Evolutionary conservation across 2,888 invertebrate genomes (phyloP).

Genomic region (Timandra comae): DNA sequence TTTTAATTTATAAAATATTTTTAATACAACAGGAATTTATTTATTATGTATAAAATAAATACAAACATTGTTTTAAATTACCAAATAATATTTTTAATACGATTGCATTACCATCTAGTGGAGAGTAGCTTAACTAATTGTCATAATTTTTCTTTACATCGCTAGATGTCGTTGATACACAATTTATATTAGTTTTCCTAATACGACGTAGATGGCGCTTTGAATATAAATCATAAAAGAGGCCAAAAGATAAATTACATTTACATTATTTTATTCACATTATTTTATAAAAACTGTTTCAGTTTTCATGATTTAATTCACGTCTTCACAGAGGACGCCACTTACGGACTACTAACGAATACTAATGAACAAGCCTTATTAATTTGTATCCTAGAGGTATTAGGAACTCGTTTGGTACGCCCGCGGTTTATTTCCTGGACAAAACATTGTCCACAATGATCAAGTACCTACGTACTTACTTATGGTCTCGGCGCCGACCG

Average conservation of each 20-base stretch:
- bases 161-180: conserved; percentile 9
- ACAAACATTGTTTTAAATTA: background rate
- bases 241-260: too few relatives aligned
- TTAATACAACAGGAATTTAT: background rate
- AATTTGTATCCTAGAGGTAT: too few relatives aligned
- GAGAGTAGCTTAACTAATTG: conserved; percentile 23
- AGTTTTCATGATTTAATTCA: too few relatives aligned
- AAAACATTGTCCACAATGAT: conserved; percentile 8
- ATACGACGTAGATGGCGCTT: conserved; percentile 13
- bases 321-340: too few relatives aligned
- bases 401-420: too few relatives aligned
- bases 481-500: conserved; percentile 57
- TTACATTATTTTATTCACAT: too few relatives aligned
- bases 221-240: too few relatives aligned
- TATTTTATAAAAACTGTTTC: too few relatives aligned
- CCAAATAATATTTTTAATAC: background rate
- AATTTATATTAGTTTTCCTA: background rate
- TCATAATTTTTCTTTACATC: conserved; percentile 2
- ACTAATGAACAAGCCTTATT: too few relatives aligned
- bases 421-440: conserved; percentile 2
- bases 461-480: conserved; percentile 26
- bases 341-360: too few relatives aligned
- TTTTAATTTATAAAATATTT: background rate
- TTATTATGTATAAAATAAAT: background rate
- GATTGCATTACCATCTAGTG: conserved; percentile 31